Conservation (phyloP, 2,888 invertebrate species). For the Tetragnatha montana region DNA sequence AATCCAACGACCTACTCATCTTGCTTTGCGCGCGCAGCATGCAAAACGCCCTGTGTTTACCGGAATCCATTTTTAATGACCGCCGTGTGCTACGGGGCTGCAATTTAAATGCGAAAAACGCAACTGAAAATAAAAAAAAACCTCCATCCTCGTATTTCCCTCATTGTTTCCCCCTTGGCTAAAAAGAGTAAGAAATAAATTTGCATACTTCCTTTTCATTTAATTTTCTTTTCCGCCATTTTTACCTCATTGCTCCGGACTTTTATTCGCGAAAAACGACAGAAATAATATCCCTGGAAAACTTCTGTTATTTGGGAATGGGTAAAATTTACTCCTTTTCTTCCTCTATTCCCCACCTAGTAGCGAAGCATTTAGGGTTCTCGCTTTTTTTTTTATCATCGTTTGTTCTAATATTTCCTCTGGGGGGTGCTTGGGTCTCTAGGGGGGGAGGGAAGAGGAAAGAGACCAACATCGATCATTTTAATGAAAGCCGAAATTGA, state of each 20-base stretch:
- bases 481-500: constrained; percentile 59
- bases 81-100: not conserved
- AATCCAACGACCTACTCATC: too few relatives aligned
- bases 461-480: constrained; percentile 46
- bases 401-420: not conserved
- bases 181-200: constrained; percentile 50
- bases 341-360: not conserved
- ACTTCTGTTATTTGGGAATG: constrained; percentile 3
- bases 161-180: constrained; percentile 9
- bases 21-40: too few relatives aligned
- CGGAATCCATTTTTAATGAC: constrained; percentile 61
- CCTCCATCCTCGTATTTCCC: constrained; percentile 20
- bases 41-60: constrained; percentile 22
- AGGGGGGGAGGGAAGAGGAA: constrained; percentile 2
- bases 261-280: constrained; percentile 31
- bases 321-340: constrained; percentile 7
- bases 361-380: constrained; percentile 44
- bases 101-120: constrained; percentile 49
- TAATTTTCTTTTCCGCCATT: constrained; percentile 45
- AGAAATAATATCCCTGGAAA: constrained; percentile 54
- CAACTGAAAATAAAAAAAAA: not conserved
- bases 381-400: constrained; percentile 7
- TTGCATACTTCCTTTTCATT: constrained; percentile 53
- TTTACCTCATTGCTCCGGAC: constrained; percentile 4
- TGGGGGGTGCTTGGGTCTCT: constrained; percentile 1